Evolutionary conservation across 2,888 invertebrate genomes (phyloP).

Genomic region (Leptura quadrifasciata): DNA sequence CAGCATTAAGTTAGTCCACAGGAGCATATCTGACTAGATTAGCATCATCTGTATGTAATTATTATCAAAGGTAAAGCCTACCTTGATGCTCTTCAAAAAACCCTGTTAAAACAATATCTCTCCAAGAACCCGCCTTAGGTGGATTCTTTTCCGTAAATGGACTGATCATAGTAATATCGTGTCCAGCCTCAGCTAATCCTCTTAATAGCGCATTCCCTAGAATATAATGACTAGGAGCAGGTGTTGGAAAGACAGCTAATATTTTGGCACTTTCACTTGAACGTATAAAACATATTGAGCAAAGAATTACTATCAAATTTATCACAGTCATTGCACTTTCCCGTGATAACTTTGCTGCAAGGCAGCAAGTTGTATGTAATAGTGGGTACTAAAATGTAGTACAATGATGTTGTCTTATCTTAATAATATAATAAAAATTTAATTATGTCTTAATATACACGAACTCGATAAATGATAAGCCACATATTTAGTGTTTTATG

Average conservation of each 20-base stretch:
- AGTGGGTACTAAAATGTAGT: too few relatives aligned
- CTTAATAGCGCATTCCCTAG: slow-evolving; percentile 59
- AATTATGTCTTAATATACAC: too few relatives aligned
- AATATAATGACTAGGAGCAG: slow-evolving; percentile 59
- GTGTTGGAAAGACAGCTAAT: slow-evolving; percentile 57
- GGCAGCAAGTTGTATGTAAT: too few relatives aligned
- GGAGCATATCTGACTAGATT: too few relatives aligned
- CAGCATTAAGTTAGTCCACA: too few relatives aligned
- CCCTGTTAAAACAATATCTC: slow-evolving; percentile 69
- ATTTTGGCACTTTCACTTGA: slow-evolving; percentile 49
- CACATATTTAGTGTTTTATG: too few relatives aligned
- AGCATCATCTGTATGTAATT: not conserved
- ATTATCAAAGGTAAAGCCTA: not conserved
- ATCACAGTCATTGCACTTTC: not conserved
- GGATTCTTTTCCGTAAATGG: slow-evolving; percentile 57
- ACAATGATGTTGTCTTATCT: too few relatives aligned
- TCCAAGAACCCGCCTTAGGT: slow-evolving; percentile 41
- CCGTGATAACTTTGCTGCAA: too few relatives aligned
- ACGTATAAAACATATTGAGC: not conserved
- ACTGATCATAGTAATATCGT: slow-evolving; percentile 63
- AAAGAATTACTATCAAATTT: not conserved
- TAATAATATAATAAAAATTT: too few relatives aligned
- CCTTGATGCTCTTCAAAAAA: slow-evolving; percentile 8
- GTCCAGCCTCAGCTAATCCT: slow-evolving; percentile 60
- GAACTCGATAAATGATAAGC: too few relatives aligned